Conservation (phyloP, 1,140 invertebrate genomes). For the Sycobia sp. region DNA sequence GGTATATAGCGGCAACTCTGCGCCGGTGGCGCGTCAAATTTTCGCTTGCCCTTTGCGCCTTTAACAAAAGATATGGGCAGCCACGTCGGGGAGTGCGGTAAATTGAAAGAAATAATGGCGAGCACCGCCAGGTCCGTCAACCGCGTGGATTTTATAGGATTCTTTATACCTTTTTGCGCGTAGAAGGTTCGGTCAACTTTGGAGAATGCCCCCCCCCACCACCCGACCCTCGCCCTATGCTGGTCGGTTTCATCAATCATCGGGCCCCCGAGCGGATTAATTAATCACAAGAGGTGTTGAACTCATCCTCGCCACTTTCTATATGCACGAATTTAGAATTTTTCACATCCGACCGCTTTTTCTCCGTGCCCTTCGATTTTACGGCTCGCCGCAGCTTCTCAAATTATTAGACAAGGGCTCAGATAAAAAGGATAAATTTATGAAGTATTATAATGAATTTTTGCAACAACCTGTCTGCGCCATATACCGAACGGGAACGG, state of each 20-base stretch:
- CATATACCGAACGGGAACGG: too few species aligned
- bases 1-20: background rate
- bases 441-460: too few species aligned
- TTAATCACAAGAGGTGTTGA: conserved; percentile 32
- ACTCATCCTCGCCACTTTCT: background rate
- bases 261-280: background rate
- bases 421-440: too few species aligned
- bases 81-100: background rate
- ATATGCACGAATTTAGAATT: background rate
- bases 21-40: conserved; percentile 11
- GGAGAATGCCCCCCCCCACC: too few species aligned
- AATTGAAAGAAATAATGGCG: conserved; percentile 30
- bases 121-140: background rate
- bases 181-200: background rate
- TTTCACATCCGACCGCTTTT: too few species aligned
- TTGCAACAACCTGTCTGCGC: too few species aligned
- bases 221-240: too few species aligned
- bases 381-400: too few species aligned
- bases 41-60: too few species aligned
- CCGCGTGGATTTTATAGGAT: background rate
- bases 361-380: too few species aligned
- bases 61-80: too few species aligned
- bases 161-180: background rate
- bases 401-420: too few species aligned
- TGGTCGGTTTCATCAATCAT: conserved; percentile 29